Base-by-base conservation (phyloP, 2,888 invertebrate genomes). In the Nycteola revayana region DNA sequence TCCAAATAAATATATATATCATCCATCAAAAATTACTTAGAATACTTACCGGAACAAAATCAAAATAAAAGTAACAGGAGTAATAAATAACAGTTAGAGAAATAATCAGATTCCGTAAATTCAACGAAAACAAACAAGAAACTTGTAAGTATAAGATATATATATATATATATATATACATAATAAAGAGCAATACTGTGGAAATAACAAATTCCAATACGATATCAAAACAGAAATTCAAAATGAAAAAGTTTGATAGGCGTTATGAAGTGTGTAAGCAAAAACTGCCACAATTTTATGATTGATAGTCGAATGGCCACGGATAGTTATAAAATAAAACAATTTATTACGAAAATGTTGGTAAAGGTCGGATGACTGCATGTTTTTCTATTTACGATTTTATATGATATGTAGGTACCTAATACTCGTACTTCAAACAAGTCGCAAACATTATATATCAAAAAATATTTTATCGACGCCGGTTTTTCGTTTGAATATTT, bases 291-390 rank as follows among this genome's bases (percentile, higher is more conserved):
- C 42, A 48, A 46, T 49, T 58, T 50, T 51, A 55, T 64, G 65
- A 70, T 65, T 47, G 47, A 64, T 61, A 42, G 37, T 14, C 28
- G 29, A 22, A 28, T 30, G 25, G 39, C 38, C 33, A 32, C 37
- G 52, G 53, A 67, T 69, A 68, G 51, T 62, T 62, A 42, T 63
- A 65, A 65, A 69, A 60, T 53, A 60, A 34, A 44, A 47, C 51
- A 60, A 67, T 68, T 65, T 66, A 66, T 40, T 56, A 47, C 35
- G 50, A 31, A 37, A 51, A 59, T 57, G 39, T 63, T 50, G 11
- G 32, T 35, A 48, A 41, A 36, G 33, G 44, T 32, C 34, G 37
- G 32, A 57, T 41, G 60, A 63, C 56, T 54, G 52, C 49, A 45
- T 55, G 54, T 63, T 62, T 52, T 43, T 43, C 45, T 37, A 39